phyloP scores from a whole-genome alignment of 1,140 invertebrate species.

The Rhopalosiphum maidis region DNA sequence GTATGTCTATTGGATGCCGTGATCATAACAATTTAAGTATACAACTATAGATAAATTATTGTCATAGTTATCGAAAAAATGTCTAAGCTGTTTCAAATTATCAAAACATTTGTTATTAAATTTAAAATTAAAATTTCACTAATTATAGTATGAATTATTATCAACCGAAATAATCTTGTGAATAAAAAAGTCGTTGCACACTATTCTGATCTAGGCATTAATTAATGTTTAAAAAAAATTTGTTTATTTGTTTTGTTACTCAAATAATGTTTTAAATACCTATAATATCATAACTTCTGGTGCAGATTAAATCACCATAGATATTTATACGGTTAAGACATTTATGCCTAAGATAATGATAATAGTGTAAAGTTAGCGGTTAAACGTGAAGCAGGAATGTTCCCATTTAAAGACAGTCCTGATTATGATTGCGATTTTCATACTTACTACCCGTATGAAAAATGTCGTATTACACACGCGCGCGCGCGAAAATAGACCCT shows the following conservation, averaged over 20 bases:
- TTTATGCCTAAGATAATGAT: background rate
- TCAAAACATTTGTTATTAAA: background rate
- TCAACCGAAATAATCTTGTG: background rate
- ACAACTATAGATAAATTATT: background rate
- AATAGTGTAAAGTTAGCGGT: background rate
- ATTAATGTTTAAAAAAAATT: background rate
- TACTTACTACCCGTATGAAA: background rate
- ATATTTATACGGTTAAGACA: background rate
- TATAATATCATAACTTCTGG: background rate
- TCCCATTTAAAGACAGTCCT: background rate
- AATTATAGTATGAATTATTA: background rate
- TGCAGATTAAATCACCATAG: background rate
- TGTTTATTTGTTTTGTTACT: background rate
- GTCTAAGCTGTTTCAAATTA: too few species aligned
- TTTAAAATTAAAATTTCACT: background rate
- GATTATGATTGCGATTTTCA: background rate
- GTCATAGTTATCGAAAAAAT: too few species aligned
- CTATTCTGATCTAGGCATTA: background rate
- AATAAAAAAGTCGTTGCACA: background rate
- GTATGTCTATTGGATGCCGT: too few species aligned
- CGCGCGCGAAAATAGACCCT: background rate
- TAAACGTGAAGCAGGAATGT: too few species aligned
- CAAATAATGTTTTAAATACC: background rate
- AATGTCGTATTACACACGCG: background rate
- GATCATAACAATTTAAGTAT: too few species aligned